Evolutionary conservation across 2,797 vertebrate species (phyloP).

Genomic region (Cichlasoma orientale): DNA sequence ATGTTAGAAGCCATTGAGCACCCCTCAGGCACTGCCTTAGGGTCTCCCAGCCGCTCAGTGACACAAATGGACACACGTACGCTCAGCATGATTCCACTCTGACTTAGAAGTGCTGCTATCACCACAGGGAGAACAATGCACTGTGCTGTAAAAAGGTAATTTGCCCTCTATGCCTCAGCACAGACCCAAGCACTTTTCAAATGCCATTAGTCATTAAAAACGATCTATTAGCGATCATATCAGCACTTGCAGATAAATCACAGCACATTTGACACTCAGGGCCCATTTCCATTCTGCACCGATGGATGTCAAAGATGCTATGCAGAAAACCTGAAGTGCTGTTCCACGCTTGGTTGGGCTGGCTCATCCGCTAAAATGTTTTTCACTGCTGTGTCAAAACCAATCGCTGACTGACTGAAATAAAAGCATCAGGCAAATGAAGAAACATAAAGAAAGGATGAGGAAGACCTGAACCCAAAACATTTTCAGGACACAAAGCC

Average conservation of each 20-base stretch:
- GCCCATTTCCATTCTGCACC: constrained; percentile 43
- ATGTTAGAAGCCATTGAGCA: constrained; percentile 28
- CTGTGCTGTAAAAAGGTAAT: constrained; percentile 18
- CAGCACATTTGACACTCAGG: constrained; percentile 50
- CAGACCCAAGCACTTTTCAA: constrained; percentile 58
- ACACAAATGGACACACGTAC: constrained; percentile 39
- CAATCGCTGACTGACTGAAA: constrained; percentile 4
- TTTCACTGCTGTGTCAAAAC: constrained; percentile 5
- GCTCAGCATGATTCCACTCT: constrained; percentile 29
- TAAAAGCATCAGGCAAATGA: constrained; percentile 22
- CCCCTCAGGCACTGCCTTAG: constrained; percentile 50
- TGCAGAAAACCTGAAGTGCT: constrained; percentile 17
- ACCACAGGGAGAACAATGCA: constrained; percentile 36
- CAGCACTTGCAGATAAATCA: constrained; percentile 54
- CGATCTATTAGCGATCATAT: constrained; percentile 54
- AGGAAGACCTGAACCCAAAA: neutral
- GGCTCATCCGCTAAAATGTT: constrained; percentile 30
- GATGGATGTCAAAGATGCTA: constrained; percentile 48
- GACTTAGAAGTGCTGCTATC: constrained; percentile 44
- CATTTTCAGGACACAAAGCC: neutral
- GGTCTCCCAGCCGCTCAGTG: constrained; percentile 26
- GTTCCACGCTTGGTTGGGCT: constrained; percentile 37
- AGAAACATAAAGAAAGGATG: constrained; percentile 1
- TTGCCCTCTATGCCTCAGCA: constrained; percentile 43
- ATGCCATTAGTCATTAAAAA: constrained; percentile 69